Evolutionary conservation across 2,113 vertebrate genomes (phyloP).

Genomic region (Calyptomena viridis): DNA sequence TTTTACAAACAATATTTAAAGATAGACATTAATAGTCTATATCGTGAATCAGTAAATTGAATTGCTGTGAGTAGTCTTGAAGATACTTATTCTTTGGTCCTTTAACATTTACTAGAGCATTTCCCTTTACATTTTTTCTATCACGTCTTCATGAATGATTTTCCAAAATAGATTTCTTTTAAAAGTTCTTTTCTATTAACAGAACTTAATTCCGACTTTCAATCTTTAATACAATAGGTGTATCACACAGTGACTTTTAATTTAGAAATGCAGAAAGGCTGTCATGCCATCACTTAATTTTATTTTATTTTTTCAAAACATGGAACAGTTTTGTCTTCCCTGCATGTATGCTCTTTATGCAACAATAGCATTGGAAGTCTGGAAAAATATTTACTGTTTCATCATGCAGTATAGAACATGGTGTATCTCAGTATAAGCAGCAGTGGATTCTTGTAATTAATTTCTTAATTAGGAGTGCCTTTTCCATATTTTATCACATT

Average conservation of each 20-base stretch:
- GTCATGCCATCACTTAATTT: background rate
- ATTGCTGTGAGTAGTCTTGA: background rate
- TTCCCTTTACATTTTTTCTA: background rate
- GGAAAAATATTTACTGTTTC: background rate
- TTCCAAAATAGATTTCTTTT: background rate
- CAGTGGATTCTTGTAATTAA: background rate
- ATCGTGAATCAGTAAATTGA: background rate
- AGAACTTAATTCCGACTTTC: background rate
- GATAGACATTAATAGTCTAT: background rate
- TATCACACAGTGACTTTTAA: background rate
- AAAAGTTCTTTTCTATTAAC: background rate
- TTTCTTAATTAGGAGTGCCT: constrained; percentile 21
- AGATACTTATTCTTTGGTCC: background rate
- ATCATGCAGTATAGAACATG: background rate
- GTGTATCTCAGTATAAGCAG: background rate
- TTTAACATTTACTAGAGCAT: background rate
- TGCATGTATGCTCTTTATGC: background rate
- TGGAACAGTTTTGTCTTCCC: background rate
- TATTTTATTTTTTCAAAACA: background rate
- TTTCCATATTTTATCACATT: background rate
- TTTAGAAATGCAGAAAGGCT: background rate
- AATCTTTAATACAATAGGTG: fast-evolving
- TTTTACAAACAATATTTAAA: background rate
- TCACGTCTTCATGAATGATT: background rate
- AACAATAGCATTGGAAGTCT: background rate